Evolutionary conservation across 2,888 invertebrate genomes (phyloP).

Genomic region (Erebia palarica): DNA sequence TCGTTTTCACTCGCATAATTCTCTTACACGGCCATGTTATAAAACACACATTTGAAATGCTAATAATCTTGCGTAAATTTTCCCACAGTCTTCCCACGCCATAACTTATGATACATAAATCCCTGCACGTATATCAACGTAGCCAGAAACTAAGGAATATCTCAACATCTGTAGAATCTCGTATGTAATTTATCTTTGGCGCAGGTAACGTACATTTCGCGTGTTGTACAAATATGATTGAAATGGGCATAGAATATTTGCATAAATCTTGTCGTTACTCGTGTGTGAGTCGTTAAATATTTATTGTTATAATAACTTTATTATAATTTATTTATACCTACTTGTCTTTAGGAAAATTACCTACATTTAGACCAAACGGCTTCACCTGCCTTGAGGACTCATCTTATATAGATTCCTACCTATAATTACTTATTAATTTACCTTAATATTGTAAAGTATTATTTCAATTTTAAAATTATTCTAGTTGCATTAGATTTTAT

Average conservation of each 20-base stretch:
- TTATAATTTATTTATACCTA: no score
- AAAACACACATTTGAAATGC: conserved; percentile 23
- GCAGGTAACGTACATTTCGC: conserved; percentile 15
- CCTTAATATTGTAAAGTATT: no score
- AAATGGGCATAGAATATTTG: neutral
- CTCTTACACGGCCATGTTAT: conserved; percentile 22
- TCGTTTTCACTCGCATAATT: conserved; percentile 20
- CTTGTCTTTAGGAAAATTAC: no score
- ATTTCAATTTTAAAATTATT: no score
- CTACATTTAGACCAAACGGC: no score
- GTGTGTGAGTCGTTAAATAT: neutral
- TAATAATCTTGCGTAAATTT: conserved; percentile 25
- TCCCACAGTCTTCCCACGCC: conserved; percentile 26
- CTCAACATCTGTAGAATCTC: conserved; percentile 22
- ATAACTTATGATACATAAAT: conserved; percentile 27
- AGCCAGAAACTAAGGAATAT: conserved; percentile 29
- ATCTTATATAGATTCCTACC: no score
- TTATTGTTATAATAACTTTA: no score
- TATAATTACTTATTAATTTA: no score
- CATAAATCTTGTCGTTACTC: neutral
- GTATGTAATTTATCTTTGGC: conserved; percentile 21
- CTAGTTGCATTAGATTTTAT: no score
- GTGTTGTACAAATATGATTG: conserved; percentile 8
- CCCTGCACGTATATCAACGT: conserved; percentile 27
- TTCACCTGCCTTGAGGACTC: no score